phyloP scores from a whole-genome alignment of 92 coral and sea anemone genomes.

The Zoanthus gigantus region DNA sequence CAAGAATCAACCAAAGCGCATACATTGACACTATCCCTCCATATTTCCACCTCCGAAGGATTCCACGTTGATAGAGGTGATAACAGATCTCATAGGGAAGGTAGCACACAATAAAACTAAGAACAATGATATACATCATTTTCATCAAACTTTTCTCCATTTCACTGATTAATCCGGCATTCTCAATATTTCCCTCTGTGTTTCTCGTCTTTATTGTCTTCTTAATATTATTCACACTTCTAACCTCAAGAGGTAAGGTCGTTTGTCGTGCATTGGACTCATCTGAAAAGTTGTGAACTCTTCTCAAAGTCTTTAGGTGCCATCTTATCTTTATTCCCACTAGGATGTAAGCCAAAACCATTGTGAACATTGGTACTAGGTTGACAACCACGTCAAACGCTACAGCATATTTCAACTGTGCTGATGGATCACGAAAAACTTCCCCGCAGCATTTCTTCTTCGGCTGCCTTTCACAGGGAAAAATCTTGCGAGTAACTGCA shows the following conservation, averaged over 20 bases:
- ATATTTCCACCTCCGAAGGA: constrained; percentile 16
- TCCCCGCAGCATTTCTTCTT: neutral
- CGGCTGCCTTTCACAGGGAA: constrained; percentile 1
- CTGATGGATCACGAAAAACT: neutral
- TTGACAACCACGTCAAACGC: constrained; percentile 42
- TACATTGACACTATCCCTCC: constrained; percentile 34
- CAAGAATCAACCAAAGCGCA: constrained; percentile 16
- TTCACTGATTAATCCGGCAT: neutral
- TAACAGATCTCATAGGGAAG: constrained; percentile 2
- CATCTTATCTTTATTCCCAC: constrained; percentile 23
- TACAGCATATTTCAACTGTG: constrained; percentile 26
- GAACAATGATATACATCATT: constrained; percentile 35
- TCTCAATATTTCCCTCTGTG: neutral
- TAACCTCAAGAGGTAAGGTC: neutral
- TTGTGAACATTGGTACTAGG: constrained; percentile 8
- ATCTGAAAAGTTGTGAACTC: neutral
- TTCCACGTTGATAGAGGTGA: constrained; percentile 8
- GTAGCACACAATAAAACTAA: constrained; percentile 27
- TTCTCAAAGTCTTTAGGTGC: constrained; percentile 17
- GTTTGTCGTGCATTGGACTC: neutral
- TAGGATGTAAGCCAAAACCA: constrained; percentile 19
- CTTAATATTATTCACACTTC: neutral
- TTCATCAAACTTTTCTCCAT: constrained; percentile 20
- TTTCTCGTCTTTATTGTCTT: neutral
- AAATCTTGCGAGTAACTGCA: constrained; percentile 11